Evolutionary conservation across 2,797 vertebrate species (phyloP).

Genomic region (Chlorospingus flavigularis): DNA sequence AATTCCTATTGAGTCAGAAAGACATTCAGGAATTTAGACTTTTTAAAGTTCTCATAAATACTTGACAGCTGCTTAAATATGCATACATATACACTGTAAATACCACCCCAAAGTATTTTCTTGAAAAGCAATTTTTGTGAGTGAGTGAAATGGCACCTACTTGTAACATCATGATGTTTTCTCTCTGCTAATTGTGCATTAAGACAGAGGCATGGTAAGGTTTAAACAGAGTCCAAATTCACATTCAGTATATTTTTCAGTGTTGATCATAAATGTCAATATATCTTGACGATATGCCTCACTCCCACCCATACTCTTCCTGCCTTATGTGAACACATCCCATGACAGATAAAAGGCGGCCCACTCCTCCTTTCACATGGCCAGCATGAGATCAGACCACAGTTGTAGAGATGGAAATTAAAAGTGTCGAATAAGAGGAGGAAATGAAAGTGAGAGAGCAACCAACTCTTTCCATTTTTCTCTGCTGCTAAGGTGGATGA

Average conservation of each 20-base stretch:
- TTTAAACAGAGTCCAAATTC: neutral
- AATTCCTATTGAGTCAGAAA: neutral
- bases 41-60: neutral
- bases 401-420: neutral
- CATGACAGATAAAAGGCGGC: neutral
- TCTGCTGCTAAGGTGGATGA: neutral
- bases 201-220: neutral
- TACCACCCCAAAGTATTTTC: neutral
- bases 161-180: neutral
- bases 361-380: neutral
- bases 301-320: neutral
- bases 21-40: neutral
- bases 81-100: neutral
- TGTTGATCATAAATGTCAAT: neutral
- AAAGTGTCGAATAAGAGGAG: neutral
- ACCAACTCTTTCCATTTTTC: neutral
- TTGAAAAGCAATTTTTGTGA: neutral
- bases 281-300: neutral
- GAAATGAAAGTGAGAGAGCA: neutral
- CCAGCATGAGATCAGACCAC: neutral
- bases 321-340: neutral
- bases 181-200: fast-evolving
- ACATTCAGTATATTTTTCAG: neutral
- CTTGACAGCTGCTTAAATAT: neutral
- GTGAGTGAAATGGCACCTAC: neutral